Conservation (phyloP, 2,797 vertebrate species). For the Oryzias sinensis region DNA sequence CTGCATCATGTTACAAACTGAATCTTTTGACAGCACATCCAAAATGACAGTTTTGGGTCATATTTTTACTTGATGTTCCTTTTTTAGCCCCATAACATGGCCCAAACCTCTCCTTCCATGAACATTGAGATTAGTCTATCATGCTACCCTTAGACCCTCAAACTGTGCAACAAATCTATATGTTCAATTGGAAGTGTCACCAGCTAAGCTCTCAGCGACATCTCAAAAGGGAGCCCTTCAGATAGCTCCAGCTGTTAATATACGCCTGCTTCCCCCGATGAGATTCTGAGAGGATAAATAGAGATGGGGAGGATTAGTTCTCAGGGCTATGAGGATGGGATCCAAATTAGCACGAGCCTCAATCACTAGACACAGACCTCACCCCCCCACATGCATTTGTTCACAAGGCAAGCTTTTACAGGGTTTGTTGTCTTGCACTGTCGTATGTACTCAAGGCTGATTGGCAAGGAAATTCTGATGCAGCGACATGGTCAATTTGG, state of each 20-base stretch:
- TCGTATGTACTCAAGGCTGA: slow-evolving; percentile 64
- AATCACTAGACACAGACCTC: slow-evolving; percentile 51
- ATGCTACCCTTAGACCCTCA: slow-evolving; percentile 51
- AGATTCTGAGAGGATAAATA: slow-evolving; percentile 76
- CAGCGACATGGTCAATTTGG: slow-evolving; percentile 73
- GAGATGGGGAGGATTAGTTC: slow-evolving; percentile 77
- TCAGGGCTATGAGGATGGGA: slow-evolving; percentile 67
- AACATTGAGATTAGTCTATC: slow-evolving; percentile 72
- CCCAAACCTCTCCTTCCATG: no score
- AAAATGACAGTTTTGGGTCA: slow-evolving; percentile 70
- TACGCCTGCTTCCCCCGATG: slow-evolving; percentile 62
- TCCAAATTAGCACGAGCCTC: slow-evolving; percentile 72
- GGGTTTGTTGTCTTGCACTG: slow-evolving; percentile 47
- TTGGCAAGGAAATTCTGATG: slow-evolving; percentile 67
- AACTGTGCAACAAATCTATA: slow-evolving; percentile 64
- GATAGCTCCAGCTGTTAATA: slow-evolving; percentile 68
- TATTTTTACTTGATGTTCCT: slow-evolving; percentile 59
- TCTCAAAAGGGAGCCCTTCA: slow-evolving; percentile 71
- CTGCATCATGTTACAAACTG: slow-evolving; percentile 36
- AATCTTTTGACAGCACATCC: slow-evolving; percentile 47
- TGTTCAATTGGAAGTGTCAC: slow-evolving; percentile 71
- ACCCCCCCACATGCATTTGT: slow-evolving; percentile 15
- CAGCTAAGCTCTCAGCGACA: slow-evolving; percentile 60
- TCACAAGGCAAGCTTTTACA: slow-evolving; percentile 6
- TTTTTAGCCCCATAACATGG: slow-evolving; percentile 32